Base-by-base conservation (phyloP, 2,797 vertebrate species). In the Ptychobarbus kaznakovi region DNA sequence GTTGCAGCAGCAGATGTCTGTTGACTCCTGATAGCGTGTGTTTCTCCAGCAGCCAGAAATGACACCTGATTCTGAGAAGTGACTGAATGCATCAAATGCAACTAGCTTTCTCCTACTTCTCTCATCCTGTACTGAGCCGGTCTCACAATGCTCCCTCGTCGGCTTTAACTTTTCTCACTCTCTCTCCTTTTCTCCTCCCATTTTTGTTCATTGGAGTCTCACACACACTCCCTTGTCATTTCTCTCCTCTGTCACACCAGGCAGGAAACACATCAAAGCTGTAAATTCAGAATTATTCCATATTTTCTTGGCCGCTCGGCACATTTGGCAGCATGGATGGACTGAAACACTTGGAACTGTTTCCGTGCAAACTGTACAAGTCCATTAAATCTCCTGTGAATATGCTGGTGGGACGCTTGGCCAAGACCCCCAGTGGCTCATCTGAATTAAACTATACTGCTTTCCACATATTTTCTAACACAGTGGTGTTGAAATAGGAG, bases 21-120 rank as follows among this genome's bases (percentile, higher is more conserved):
- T 83, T 89, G 51, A 74, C 86, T 90, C 76, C 90, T 90, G 91
- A 92, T 92, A 91, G 81, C 84, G 65, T 72, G 81, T 63, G 78
- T 84, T 82, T 74, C 87, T 88, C 90, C 42, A 61, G 84, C 80
- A 89, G 83, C 76, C 81, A 91, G 87, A 89, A 90, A 86, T 81
- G 84, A 87, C 90, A 89, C 87, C 86, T 87, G 83, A 88, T 92
- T 92, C 91, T 90, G 87, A 90, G 90, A 92, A 91, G 65, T 69
- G 79, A 79, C 85, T 58, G 83, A 76, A 83, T 85, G 69, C 87
- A 84, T 89, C 72, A 78, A 75, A 80, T 84, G 63, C 61, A 75
- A 53, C 81, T 86, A 77, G 49, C 81, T 65, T 83, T 86, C 80
- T 86, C 81, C 66, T 58, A 49, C 20, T 79, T 81, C 79, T 74